These are phyloP conservation scores for Anas georgica DNA, from an alignment of 2,797 vertebrate species.

Conservation along the genomic window DNA sequence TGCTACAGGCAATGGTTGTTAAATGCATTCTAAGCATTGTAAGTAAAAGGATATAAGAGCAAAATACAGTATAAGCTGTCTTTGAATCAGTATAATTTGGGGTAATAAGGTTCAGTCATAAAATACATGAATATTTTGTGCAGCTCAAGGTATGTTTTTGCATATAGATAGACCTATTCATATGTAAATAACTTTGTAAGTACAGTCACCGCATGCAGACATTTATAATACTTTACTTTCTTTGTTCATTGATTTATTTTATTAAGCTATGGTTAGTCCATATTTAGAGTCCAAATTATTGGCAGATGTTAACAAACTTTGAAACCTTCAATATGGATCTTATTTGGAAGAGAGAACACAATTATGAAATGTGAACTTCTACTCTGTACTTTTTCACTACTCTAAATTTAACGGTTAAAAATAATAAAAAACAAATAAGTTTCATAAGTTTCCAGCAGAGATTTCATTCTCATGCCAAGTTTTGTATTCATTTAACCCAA, in stretches of 20 bases:
- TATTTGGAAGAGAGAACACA: not conserved
- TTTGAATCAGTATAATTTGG: not conserved
- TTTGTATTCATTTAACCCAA: not conserved
- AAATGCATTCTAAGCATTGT: not conserved
- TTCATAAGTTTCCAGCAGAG: not conserved
- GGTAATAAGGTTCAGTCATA: not conserved
- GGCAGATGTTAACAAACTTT: slow-evolving; percentile 9
- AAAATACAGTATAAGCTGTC: not conserved
- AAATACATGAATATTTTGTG: not conserved
- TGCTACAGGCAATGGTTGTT: not conserved
- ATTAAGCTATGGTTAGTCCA: not conserved
- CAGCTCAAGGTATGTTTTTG: not conserved
- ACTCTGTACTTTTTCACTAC: not conserved
- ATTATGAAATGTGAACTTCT: not conserved
- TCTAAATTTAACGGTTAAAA: not conserved
- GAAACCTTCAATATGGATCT: not conserved
- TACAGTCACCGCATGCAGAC: not conserved
- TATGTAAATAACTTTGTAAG: slow-evolving; percentile 16
- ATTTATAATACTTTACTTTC: not conserved
- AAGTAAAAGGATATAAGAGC: not conserved
- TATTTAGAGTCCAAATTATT: not conserved
- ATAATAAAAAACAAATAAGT: not conserved
- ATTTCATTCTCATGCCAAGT: not conserved
- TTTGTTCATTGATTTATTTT: not conserved
- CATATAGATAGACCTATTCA: not conserved